Percentiles rank a stretch among this genome's conserved stretches.
These are phyloP conservation scores for Drosophila nr. medialis DNA, from an alignment of 2,888 invertebrate species.

Conservation along the genomic window DNA sequence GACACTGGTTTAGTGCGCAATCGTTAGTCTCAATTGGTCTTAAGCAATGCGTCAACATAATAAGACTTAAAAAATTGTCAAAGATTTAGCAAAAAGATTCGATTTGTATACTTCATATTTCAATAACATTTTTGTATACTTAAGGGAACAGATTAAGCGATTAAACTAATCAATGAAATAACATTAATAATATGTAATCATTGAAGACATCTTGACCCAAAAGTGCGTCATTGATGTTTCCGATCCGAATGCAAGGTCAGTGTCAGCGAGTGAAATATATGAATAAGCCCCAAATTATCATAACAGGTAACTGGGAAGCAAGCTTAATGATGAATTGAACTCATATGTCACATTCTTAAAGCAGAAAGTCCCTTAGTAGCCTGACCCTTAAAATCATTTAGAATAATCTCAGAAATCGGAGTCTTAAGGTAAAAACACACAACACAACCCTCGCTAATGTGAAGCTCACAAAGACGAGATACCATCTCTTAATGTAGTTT, in stretches of 20 bases:
- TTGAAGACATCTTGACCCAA: constrained; percentile 52
- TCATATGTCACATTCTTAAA: not conserved
- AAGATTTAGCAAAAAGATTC: no score
- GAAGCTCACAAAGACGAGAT: not conserved
- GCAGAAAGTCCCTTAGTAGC: not conserved
- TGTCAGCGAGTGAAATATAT: constrained; percentile 51
- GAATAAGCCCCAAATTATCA: constrained; percentile 63
- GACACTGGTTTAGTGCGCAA: not conserved
- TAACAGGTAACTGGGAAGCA: constrained; percentile 46
- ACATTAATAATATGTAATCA: constrained; percentile 39
- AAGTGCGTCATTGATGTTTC: constrained; percentile 52
- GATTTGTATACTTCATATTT: not conserved
- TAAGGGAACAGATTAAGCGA: not conserved
- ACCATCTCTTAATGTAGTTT: constrained; percentile 2
- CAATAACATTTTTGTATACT: not conserved
- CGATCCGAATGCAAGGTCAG: constrained; percentile 52
- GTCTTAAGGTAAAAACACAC: not conserved
- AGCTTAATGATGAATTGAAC: constrained; percentile 5
- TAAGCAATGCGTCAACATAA: constrained; percentile 1
- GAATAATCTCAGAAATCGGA: not conserved
- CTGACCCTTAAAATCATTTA: not conserved
- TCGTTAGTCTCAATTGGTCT: not conserved
- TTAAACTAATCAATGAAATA: constrained; percentile 9
- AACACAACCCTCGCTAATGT: not conserved
- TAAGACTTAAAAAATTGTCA: not conserved